Evolutionary conservation across 2,797 vertebrate species (phyloP).

Genomic region (Poliocrania exsul): DNA sequence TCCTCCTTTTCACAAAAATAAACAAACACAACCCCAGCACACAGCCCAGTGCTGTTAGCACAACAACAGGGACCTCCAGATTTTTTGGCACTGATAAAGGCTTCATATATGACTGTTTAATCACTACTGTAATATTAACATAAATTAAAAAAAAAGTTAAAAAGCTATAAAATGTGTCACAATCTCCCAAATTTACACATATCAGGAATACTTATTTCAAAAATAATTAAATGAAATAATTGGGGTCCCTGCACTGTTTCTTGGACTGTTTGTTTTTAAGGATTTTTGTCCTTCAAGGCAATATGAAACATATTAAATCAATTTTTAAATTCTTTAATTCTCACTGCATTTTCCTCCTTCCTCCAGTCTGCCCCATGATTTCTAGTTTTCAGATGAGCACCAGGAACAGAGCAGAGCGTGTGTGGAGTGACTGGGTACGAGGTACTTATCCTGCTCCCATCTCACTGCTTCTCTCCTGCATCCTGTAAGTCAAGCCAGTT

Average conservation of each 20-base stretch:
- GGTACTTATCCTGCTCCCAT: neutral
- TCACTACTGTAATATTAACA: too few relatives aligned
- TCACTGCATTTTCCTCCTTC: accelerated
- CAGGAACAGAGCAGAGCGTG: neutral
- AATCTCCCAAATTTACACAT: neutral
- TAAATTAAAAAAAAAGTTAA: neutral
- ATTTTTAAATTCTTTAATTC: neutral
- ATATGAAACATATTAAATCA: accelerated
- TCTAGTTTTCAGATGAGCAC: neutral
- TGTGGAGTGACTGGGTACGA: neutral
- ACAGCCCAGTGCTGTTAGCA: neutral
- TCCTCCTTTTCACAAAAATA: neutral
- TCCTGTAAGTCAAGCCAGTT: neutral
- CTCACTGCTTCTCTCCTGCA: neutral
- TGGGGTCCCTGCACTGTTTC: neutral
- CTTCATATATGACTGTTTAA: neutral
- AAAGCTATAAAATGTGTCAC: neutral
- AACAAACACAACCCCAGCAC: neutral
- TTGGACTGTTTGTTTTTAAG: neutral
- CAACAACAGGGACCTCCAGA: accelerated
- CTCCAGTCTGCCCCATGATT: neutral
- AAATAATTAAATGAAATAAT: neutral
- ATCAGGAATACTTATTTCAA: neutral
- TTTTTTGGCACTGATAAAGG: neutral
- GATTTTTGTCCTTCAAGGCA: neutral